Percentiles rank a stretch among this genome's conserved stretches.
Evolutionary conservation across 2,113 vertebrate genomes (phyloP).

Genomic region (Capreolus pygargus): DNA sequence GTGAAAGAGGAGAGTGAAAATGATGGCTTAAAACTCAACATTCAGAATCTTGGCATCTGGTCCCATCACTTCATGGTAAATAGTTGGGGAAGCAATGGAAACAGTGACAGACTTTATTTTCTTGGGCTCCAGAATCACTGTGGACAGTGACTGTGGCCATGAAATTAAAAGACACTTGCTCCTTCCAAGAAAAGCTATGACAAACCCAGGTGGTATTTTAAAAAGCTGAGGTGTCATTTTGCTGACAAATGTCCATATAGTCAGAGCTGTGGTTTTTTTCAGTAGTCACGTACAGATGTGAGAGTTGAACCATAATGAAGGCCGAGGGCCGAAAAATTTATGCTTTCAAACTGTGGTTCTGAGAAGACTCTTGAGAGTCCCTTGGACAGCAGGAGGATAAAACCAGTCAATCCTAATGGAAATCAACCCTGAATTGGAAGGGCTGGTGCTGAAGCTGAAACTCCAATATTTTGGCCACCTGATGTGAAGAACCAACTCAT

Average conservation of each 20-base stretch:
- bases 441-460: neutral
- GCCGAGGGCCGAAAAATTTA: neutral
- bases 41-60: neutral
- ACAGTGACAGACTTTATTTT: neutral
- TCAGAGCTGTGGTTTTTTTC: neutral
- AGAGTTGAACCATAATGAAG: neutral
- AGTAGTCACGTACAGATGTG: neutral
- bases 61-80: neutral
- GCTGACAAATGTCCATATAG: neutral
- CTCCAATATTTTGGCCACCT: neutral
- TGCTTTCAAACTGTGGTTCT: neutral
- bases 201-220: neutral
- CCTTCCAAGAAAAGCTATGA: neutral
- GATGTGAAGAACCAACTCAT: neutral
- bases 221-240: neutral
- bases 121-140: neutral
- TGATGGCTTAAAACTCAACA: neutral
- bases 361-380: neutral
- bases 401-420: neutral
- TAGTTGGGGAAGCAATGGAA: neutral
- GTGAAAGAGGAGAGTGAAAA: neutral
- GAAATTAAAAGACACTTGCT: neutral
- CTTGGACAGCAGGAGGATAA: neutral
- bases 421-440: neutral
- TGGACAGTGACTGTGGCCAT: neutral